Conservation (phyloP, 2,113 vertebrate species). For the Mohoua ochrocephala region DNA sequence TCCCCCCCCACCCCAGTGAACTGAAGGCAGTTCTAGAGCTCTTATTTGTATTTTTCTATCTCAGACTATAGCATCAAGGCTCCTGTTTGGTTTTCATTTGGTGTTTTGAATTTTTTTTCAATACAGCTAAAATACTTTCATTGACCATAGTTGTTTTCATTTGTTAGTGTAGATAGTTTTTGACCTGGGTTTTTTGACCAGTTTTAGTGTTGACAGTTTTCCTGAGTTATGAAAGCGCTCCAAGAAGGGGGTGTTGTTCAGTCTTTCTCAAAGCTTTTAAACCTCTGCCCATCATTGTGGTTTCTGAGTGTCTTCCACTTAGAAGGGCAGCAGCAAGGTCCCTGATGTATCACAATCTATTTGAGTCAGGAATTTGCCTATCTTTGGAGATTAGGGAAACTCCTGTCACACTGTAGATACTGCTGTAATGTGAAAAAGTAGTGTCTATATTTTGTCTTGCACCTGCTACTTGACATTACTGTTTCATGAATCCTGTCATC, state of each 20-base stretch:
- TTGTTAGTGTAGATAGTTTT: neutral
- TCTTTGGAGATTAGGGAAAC: neutral
- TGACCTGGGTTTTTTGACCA: neutral
- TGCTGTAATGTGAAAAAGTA: neutral
- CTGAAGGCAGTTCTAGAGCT: neutral
- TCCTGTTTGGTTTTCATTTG: neutral
- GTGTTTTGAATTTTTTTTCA: neutral
- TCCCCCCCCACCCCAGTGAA: no score
- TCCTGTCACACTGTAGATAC: neutral
- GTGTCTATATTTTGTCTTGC: neutral
- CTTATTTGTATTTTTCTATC: neutral
- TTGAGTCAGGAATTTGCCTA: neutral
- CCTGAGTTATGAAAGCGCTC: neutral
- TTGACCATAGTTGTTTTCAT: neutral
- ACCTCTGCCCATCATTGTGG: accelerated
- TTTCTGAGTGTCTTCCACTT: neutral
- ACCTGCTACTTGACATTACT: neutral
- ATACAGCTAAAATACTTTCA: neutral
- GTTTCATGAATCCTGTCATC: neutral
- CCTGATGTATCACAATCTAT: neutral
- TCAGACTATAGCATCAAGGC: neutral
- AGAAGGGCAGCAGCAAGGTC: neutral
- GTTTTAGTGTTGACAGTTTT: neutral
- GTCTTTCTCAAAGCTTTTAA: neutral
- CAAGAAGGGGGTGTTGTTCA: neutral